Evolutionary conservation across 2,113 vertebrate species (phyloP), one percentile per base, ranked within the genome.

Genomic region (Chauna torquata): DNA sequence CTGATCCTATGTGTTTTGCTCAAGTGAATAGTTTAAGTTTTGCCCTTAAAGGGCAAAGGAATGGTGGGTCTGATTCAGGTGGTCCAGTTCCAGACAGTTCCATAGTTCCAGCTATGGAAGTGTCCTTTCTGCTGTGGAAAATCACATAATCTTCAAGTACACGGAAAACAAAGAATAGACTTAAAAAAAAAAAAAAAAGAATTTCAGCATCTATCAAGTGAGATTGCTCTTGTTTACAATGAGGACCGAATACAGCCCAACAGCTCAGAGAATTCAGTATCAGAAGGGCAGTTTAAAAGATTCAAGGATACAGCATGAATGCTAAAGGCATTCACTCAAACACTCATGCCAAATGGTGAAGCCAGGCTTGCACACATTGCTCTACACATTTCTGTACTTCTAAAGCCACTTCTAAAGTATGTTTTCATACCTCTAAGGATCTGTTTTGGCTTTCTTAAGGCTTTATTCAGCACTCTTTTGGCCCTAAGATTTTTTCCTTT

Each of bases 281-380:
- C 8, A 44, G 40, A 30, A 65, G 12, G 27, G 62, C 11, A 19
- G 38, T 42, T 28, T 40, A 65, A 38, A 65, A 20, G 11, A 65
- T 44, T 65, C 64, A 65, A 20, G 16, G 6, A 16, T 57, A 12
- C 7, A 79, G 3, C 1, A 50, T 22, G 24, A 59, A 7, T 30
- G 6, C 11, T 66, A 27, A 74, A 38, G 1, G 12, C 11, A 12
- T 24, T 4, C 13, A 22, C 3, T 9, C 2, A 7, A 59, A 45
- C 0, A 0, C 12, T 45, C 6, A 59, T 5, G 3, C 8, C 8
- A 11, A 84, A 68, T 1, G 40, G 1, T 27, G 7, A 6, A 64
- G 4, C 44, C 65, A 2, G 8, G 2, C 5, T 68, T 49, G 17
- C 12, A 54, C 2, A 44, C 5, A 15, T 55, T 82, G 66, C 4